Conservation (phyloP, 2,888 invertebrate genomes). For the Hetaerina titia region DNA sequence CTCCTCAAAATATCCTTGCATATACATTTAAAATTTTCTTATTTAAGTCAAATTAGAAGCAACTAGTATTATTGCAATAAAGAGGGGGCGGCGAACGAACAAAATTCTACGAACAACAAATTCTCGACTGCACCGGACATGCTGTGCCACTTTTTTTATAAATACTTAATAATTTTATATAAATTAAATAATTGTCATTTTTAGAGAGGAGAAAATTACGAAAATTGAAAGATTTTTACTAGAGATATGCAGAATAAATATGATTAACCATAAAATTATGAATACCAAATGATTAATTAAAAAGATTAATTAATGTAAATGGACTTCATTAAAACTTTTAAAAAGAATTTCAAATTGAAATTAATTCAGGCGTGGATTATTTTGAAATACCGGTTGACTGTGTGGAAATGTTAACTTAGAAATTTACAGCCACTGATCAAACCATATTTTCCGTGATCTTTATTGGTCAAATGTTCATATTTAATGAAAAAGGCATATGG, state of each 20-base stretch:
- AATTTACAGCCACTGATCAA: neutral
- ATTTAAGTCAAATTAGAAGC: neutral
- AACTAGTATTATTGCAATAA: neutral
- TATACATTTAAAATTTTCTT: neutral
- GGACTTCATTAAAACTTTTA: constrained; percentile 24
- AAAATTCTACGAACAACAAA: too few species aligned
- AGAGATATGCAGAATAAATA: neutral
- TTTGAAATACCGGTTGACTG: neutral
- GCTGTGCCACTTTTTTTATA: neutral
- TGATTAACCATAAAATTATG: neutral
- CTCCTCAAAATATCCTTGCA: neutral
- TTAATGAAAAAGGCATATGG: neutral
- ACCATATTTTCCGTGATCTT: neutral
- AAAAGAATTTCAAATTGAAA: neutral
- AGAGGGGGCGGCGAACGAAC: neutral
- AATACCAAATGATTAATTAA: neutral
- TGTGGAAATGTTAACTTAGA: neutral
- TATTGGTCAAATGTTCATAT: neutral
- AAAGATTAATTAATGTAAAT: neutral
- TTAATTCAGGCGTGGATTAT: neutral
- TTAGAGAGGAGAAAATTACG: neutral
- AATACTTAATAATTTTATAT: neutral
- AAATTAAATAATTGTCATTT: neutral
- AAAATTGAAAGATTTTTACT: neutral
- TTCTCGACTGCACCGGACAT: neutral